Evolutionary conservation across 2,113 vertebrate genomes (phyloP).

Genomic region (Chinchilla lanigera): DNA sequence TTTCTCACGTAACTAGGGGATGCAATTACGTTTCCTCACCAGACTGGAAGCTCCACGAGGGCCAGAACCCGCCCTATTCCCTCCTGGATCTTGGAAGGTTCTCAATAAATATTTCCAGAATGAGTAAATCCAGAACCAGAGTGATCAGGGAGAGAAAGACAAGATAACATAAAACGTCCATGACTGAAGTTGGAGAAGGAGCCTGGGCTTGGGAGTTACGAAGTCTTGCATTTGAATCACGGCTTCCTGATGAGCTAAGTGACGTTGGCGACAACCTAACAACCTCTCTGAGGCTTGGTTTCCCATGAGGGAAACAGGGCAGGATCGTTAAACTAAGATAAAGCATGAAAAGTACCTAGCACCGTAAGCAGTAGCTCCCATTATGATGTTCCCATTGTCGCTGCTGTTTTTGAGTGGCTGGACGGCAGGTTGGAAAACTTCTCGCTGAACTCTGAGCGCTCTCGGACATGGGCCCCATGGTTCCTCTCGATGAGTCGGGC

Average conservation of each 20-base stretch:
- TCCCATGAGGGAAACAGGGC: neutral
- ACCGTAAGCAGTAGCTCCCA: rapidly evolving
- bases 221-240: rapidly evolving
- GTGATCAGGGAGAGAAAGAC: neutral
- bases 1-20: neutral
- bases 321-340: neutral
- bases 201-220: neutral
- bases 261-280: neutral
- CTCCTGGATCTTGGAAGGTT: neutral
- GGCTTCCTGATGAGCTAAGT: neutral
- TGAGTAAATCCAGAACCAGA: neutral
- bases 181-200: neutral
- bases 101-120: neutral
- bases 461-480: neutral
- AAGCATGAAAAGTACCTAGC: neutral
- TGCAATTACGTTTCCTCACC: neutral
- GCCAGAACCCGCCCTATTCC: neutral
- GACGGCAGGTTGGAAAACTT: neutral
- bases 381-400: neutral
- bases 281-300: neutral
- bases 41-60: neutral
- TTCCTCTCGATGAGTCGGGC: neutral
- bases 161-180: neutral
- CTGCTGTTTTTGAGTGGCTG: neutral
- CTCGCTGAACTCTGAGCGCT: neutral